Evolutionary conservation across 2,113 vertebrate species (phyloP), one percentile per base, ranked within the genome.

Genomic region (Cercopithecus mona): DNA sequence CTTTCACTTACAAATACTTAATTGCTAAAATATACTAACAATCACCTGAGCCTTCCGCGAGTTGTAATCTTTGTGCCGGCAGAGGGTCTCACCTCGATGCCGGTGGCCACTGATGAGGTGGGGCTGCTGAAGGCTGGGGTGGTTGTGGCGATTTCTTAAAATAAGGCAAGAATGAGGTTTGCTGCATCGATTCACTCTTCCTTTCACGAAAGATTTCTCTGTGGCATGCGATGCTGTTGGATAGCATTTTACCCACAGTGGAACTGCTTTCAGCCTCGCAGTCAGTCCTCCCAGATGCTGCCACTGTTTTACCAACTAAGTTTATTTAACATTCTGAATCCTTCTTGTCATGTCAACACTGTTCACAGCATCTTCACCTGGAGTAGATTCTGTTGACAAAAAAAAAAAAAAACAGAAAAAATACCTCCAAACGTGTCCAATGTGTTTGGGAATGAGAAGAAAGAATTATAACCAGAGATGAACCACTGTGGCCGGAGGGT

Each of bases 191-290:
- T 38, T 22, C 18, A 11, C 68, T 38, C 35, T 8, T 70, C 17
- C 18, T 72, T 38, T 38, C n/a, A 5, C 4, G 17, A 72, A 72
- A 8, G n/a, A 72, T 38, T n/a, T 38, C 68, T 38, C 68, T 38
- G n/a, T 1, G 22, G n/a, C 13, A 7, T 18, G 18, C 2, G n/a
- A 38, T 10, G 4, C 68, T 22, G n/a, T 38, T 23, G 18, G n/a
- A 17, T 10, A 2, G 68, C 18, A 5, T 38, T 38, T 72, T 72
- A 8, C 4, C 8, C 68, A 38, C 35, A 11, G n/a, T 10, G n/a
- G 35, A 18, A 8, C 35, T 38, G 17, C 16, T 35, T n/a, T 70
- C 32, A 70, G 16, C 35, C 2, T n/a, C 4, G 18, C 8, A 38
- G 68, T 72, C n/a, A 10, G n/a, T 5, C n/a, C 35, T 38, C 52